Evolutionary conservation across 2,888 invertebrate species (phyloP).

Genomic region (Eupithecia insigniata): DNA sequence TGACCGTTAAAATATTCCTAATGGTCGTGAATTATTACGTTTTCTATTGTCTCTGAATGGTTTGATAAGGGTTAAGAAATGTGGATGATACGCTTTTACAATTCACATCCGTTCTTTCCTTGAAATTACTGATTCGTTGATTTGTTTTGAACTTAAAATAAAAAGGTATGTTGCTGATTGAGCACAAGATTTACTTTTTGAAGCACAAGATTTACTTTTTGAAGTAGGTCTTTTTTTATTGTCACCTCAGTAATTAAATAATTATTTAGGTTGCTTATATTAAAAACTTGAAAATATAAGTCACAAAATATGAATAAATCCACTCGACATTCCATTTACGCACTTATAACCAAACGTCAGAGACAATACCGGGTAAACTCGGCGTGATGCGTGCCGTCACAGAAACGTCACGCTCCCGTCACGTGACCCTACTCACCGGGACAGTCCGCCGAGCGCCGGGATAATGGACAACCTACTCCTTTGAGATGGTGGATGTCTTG

Average conservation of each 20-base stretch:
- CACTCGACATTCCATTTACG: background rate
- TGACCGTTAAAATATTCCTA: constrained; percentile 44
- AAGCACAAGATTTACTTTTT: too few relatives aligned
- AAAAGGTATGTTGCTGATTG: background rate
- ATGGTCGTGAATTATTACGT: constrained; percentile 45
- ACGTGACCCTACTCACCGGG: constrained; percentile 3
- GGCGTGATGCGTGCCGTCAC: background rate
- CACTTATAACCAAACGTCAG: constrained; percentile 2
- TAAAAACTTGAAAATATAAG: background rate
- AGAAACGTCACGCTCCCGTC: constrained; percentile 5
- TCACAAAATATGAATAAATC: background rate
- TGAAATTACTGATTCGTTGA: background rate
- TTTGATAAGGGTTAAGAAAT: constrained; percentile 28
- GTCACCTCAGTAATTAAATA: background rate
- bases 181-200: too few relatives aligned
- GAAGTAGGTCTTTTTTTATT: background rate
- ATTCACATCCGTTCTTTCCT: background rate
- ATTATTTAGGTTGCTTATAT: background rate
- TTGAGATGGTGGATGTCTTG: background rate
- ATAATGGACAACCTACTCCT: background rate
- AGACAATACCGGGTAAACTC: constrained; percentile 1
- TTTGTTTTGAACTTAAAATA: too few relatives aligned
- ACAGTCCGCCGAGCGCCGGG: background rate
- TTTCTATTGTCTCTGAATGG: constrained; percentile 49
- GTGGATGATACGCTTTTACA: background rate